phyloP scores from a whole-genome alignment of 2,113 vertebrate genomes.

The Lepisosteus oculatus region DNA sequence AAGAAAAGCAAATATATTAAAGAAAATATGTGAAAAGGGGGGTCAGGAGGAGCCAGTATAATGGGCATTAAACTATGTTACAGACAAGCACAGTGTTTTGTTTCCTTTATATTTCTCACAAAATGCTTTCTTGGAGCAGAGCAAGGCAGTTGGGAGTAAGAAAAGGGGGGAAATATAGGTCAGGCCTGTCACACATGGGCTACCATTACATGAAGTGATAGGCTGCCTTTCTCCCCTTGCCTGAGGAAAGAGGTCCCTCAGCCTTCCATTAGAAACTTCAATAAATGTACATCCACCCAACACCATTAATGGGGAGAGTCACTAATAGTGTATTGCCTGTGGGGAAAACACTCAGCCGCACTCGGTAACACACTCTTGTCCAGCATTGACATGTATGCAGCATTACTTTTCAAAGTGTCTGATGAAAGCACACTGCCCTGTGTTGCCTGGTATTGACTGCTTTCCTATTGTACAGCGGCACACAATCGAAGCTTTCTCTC shows the following conservation, averaged over 20 bases:
- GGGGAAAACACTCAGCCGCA: conserved; percentile 60
- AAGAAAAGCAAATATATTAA: background rate
- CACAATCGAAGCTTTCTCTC: conserved; percentile 46
- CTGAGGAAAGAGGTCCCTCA: conserved; percentile 82
- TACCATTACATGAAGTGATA: conserved; percentile 82
- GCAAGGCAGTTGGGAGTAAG: conserved; percentile 72
- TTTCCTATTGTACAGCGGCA: conserved; percentile 45
- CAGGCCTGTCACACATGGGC: conserved; percentile 86
- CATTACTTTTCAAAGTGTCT: conserved; percentile 50
- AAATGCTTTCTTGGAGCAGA: conserved; percentile 69
- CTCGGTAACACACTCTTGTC: conserved; percentile 48
- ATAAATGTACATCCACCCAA: conserved; percentile 72
- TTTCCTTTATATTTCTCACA: conserved; percentile 27
- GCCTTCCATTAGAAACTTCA: conserved; percentile 82
- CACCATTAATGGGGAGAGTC: conserved; percentile 72
- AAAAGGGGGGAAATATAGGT: conserved; percentile 84
- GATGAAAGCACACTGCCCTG: conserved; percentile 60
- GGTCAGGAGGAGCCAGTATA: background rate
- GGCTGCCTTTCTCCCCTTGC: conserved; percentile 81
- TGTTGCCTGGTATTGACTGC: conserved; percentile 58
- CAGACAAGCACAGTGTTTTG: background rate
- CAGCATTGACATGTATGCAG: conserved; percentile 57
- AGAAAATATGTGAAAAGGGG: background rate
- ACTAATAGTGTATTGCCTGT: conserved; percentile 75
- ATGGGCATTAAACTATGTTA: background rate